phyloP scores from a whole-genome alignment of 1,140 invertebrate genomes.

The Lepidostoma basale region DNA sequence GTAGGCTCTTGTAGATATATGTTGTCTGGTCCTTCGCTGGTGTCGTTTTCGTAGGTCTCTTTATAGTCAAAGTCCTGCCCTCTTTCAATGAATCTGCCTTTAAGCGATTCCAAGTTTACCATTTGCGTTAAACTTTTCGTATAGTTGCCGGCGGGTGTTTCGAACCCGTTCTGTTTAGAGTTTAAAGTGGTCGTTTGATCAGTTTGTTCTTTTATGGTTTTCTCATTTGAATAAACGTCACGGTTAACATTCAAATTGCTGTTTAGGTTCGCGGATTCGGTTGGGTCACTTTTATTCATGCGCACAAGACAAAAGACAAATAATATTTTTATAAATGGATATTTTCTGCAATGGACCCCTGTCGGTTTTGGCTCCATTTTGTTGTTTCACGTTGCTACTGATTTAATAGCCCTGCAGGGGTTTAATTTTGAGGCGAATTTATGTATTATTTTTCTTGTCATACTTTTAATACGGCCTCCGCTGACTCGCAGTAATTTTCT shows the following conservation, averaged over 20 bases:
- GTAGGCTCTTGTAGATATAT: neutral
- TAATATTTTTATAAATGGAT: neutral
- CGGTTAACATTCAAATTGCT: neutral
- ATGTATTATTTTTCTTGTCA: no score
- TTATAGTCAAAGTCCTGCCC: slow-evolving; percentile 1
- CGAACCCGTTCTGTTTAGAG: neutral
- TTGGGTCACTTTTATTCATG: neutral
- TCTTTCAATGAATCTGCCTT: neutral
- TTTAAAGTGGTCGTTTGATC: neutral
- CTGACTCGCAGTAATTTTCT: no score
- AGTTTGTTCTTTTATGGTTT: neutral
- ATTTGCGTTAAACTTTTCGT: slow-evolving; percentile 11
- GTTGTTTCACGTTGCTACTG: no score
- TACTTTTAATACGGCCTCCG: no score
- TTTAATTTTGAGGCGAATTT: no score
- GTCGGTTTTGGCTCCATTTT: neutral
- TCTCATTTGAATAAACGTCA: neutral
- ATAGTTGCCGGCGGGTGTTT: neutral
- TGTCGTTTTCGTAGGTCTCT: slow-evolving; percentile 9
- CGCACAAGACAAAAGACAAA: neutral
- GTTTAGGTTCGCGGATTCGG: neutral
- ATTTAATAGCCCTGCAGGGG: no score
- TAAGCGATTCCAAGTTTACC: neutral
- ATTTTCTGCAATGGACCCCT: neutral
- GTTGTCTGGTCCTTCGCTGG: neutral